A percentile compares a stretch with the other conserved stretches of the same genome.
phyloP scores from a whole-genome alignment of 2,113 vertebrate genomes.

The Salvelinus sp. region DNA sequence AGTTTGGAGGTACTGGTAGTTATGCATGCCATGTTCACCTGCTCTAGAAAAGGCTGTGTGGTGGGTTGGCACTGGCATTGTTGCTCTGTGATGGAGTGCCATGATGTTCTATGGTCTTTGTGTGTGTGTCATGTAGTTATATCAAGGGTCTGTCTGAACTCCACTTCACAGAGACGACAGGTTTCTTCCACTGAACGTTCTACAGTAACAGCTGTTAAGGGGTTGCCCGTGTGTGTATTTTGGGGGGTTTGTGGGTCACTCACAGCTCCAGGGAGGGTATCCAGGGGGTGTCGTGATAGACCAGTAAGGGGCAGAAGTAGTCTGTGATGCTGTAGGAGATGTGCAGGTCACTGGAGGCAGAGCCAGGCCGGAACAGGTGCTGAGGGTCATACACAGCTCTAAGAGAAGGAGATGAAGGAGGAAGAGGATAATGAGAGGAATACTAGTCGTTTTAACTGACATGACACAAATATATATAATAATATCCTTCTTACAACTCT shows the following conservation, averaged over 20 bases:
- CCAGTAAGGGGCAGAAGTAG: conserved; percentile 30
- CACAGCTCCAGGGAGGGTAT: conserved; percentile 32
- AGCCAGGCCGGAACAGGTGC: background rate
- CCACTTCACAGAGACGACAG: too few species aligned
- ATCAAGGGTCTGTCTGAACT: background rate
- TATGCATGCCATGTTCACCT: background rate
- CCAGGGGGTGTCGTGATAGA: conserved; percentile 21
- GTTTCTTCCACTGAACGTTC: background rate
- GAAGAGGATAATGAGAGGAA: background rate
- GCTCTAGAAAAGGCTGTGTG: background rate
- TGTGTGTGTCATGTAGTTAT: background rate
- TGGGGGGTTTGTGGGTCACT: background rate
- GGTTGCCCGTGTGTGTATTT: too few species aligned
- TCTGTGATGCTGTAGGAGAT: conserved; percentile 12
- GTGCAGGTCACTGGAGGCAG: conserved; percentile 13
- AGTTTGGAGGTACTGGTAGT: too few species aligned
- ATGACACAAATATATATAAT: background rate
- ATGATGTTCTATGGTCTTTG: background rate
- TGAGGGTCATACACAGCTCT: conserved; percentile 31
- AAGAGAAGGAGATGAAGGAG: background rate
- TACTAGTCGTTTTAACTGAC: background rate
- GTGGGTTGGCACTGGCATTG: background rate
- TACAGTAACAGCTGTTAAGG: background rate
- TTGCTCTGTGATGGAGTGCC: background rate
- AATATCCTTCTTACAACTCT: too few species aligned